A percentile compares a stretch with the other conserved stretches of the same genome.
Conservation (phyloP, 1,140 invertebrate species). For the Rhizoglyphus robini region DNA sequence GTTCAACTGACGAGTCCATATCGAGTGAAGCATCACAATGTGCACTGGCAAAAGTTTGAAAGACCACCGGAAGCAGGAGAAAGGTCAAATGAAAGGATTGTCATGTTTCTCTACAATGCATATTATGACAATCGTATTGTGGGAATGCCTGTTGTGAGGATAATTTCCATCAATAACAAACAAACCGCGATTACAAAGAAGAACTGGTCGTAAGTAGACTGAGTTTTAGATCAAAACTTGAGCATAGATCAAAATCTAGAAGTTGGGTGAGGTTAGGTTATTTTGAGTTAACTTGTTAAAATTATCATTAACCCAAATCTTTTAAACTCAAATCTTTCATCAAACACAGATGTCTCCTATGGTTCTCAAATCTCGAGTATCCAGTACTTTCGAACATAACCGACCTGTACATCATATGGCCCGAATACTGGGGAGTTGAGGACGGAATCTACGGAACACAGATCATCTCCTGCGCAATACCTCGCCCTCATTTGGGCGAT, state of each 20-base stretch:
- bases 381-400: conserved; percentile 54
- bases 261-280: no score
- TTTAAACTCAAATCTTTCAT: no score
- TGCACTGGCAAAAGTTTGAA: conserved; percentile 69
- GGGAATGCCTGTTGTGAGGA: conserved; percentile 58
- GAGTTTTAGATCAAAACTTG: no score
- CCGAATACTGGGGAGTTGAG: conserved; percentile 74
- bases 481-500: conserved; percentile 35
- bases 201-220: conserved; percentile 9
- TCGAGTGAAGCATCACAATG: conserved; percentile 46
- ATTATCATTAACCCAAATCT: not conserved
- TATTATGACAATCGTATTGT: conserved; percentile 58
- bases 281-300: not conserved
- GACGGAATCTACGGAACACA: conserved; percentile 80
- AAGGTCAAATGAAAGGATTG: not conserved
- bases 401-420: conserved; percentile 78
- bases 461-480: conserved; percentile 68
- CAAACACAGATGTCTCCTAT: conserved; percentile 65
- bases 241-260: no score
- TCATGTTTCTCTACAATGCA: conserved; percentile 68
- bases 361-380: conserved; percentile 68
- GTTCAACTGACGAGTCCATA: not conserved
- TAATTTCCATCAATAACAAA: conserved; percentile 75
- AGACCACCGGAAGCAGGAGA: conserved; percentile 31
- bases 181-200: conserved; percentile 64